phyloP scores from a whole-genome alignment of 2,888 invertebrate species.

The Diaperis boleti region DNA sequence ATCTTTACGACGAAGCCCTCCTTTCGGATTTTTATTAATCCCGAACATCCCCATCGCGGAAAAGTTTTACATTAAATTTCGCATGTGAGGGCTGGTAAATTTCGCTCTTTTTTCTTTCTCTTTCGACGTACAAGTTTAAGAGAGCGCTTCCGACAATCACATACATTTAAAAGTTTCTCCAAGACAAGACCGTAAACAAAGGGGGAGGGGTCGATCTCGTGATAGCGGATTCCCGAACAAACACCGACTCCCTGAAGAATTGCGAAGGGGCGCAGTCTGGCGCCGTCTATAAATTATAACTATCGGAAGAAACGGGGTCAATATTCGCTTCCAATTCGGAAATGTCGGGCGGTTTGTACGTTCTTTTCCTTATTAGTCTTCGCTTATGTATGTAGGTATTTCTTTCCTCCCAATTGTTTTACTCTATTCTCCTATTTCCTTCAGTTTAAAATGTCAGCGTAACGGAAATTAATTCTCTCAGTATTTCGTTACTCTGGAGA shows the following conservation, averaged over 20 bases:
- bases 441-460: no score
- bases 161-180: slow-evolving; percentile 37
- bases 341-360: no score
- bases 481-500: no score
- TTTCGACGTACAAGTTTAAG: slow-evolving; percentile 21
- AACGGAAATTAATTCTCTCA: no score
- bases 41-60: slow-evolving; percentile 6
- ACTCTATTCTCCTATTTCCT: no score
- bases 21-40: slow-evolving; percentile 25
- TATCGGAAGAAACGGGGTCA: slow-evolving; percentile 35
- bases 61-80: slow-evolving; percentile 37
- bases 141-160: slow-evolving; percentile 35
- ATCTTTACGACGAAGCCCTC: slow-evolving; percentile 12
- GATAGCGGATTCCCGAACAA: slow-evolving; percentile 38
- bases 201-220: slow-evolving; percentile 13
- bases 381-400: no score
- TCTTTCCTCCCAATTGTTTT: no score
- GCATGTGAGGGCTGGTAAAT: slow-evolving; percentile 17
- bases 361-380: no score
- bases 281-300: slow-evolving; percentile 38
- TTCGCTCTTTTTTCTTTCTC: slow-evolving; percentile 11
- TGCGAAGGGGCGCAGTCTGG: slow-evolving; percentile 35
- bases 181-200: slow-evolving; percentile 39
- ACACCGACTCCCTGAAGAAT: slow-evolving; percentile 36
- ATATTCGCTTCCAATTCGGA: slow-evolving; percentile 30